Base-by-base conservation (phyloP, 2,888 invertebrate species). In the Leptinotarsa rubiginosa region DNA sequence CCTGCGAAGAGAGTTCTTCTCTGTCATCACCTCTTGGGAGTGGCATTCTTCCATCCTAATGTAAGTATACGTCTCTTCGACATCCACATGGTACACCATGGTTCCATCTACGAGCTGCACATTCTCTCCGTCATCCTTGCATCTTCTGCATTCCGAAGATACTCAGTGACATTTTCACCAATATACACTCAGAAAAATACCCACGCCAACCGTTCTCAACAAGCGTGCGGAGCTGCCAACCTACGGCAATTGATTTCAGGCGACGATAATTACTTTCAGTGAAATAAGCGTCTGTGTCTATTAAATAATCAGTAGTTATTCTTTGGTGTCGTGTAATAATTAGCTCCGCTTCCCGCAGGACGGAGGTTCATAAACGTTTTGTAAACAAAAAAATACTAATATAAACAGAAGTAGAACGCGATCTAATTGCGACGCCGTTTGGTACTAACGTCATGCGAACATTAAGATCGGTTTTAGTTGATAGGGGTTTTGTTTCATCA, bases 341-440 rank as follows among this genome's bases (percentile, higher is more conserved):
- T 69, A 75, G 16, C 65, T 41, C 20, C 47, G 65, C 59, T 73
- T 73, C 70, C 67, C 73, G n/a, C 16, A 65, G 73, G 72, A 77
- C 77, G 68, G 13, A 72, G 71, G 50, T 59, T 59, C 67, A 73
- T 75, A 77, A 77, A 75, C 73, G 78, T 22, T 76, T 64, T 66
- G 74, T 66, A 78, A 74, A 78, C 70, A 76, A 16, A 65, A 69
- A 65, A 69, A 69, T 64, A 62, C 65, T 69, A 77, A 72, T 70
- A 65, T 67, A 77, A 77, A 78, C 72, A 75, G n/a, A 67, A 75
- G 47, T 74, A 70, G 67, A 75, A 71, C 74, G 75, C 75, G 72
- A 77, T 72, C 69, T 77, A 75, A 75, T 77, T 78, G 74, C 67
- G 59, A 16, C 65, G 69, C 66, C 75, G 77, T 73, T 75, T 66